These are phyloP conservation scores for Eubasilissa splendida DNA, from an alignment of 2,888 invertebrate species.

Conservation along the genomic window DNA sequence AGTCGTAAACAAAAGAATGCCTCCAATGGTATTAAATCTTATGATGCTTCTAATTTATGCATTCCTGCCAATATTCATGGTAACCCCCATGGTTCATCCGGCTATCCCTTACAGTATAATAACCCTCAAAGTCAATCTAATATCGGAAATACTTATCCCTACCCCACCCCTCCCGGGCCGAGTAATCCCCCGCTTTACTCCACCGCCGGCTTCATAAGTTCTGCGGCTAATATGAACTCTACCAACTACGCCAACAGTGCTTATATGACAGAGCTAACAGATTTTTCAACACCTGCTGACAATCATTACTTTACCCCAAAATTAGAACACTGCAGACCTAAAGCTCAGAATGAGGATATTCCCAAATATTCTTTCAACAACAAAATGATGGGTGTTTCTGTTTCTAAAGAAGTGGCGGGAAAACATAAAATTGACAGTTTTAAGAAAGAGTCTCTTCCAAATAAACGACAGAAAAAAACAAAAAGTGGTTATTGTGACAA, in stretches of 20 bases:
- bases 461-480: conserved; percentile 50
- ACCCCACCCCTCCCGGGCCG: conserved; percentile 47
- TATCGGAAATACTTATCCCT: conserved; percentile 43
- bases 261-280: conserved; percentile 44
- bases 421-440: conserved; percentile 49
- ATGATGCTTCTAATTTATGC: conserved; percentile 47
- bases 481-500: conserved; percentile 37
- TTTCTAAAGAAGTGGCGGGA: conserved; percentile 6
- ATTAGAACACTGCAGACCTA: conserved; percentile 43
- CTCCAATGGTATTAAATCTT: conserved; percentile 38
- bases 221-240: conserved; percentile 41
- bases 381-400: neutral
- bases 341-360: conserved; percentile 47
- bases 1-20: conserved; percentile 43
- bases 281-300: conserved; percentile 46
- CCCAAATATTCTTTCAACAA: conserved; percentile 48
- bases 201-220: conserved; percentile 24
- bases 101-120: conserved; percentile 47
- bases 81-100: conserved; percentile 36
- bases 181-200: conserved; percentile 47
- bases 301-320: conserved; percentile 50
- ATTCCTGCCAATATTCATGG: conserved; percentile 29
- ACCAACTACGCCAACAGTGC: conserved; percentile 43
- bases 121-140: conserved; percentile 51
- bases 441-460: conserved; percentile 47